phyloP scores from a whole-genome alignment of 1,140 invertebrate genomes.

The Leptoteleia sp. region DNA sequence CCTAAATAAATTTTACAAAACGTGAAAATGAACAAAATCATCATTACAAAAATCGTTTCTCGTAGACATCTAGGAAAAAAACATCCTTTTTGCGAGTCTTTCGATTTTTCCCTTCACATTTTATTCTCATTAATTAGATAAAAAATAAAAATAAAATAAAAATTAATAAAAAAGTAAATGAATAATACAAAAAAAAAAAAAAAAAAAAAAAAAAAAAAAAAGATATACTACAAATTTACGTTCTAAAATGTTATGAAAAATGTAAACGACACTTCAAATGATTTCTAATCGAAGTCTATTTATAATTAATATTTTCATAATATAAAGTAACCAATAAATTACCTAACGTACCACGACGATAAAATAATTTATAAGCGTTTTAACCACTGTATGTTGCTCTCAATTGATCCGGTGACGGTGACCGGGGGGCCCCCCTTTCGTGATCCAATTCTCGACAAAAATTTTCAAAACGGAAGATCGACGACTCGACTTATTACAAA shows the following conservation, averaged over 20 bases:
- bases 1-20: constrained; percentile 51
- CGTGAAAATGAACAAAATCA: constrained; percentile 2
- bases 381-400: background rate
- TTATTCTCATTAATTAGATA: constrained; percentile 1
- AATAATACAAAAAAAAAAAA: too few species aligned
- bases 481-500: constrained; percentile 8
- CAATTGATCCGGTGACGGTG: background rate
- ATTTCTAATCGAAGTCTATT: constrained; percentile 19
- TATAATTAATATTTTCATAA: background rate
- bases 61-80: background rate
- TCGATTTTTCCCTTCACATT: background rate
- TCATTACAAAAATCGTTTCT: background rate
- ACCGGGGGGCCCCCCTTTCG: too few species aligned
- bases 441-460: too few species aligned
- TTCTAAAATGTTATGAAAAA: background rate
- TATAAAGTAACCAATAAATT: constrained; percentile 11
- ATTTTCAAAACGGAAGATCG: too few species aligned
- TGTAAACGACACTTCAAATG: background rate
- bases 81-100: background rate
- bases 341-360: constrained; percentile 16
- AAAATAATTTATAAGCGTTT: constrained; percentile 22
- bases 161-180: too few species aligned
- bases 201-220: too few species aligned
- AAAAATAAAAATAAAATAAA: too few species aligned
- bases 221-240: too few species aligned